Conservation (phyloP, 2,888 invertebrate species). For the Neuroscelio doddi region DNA sequence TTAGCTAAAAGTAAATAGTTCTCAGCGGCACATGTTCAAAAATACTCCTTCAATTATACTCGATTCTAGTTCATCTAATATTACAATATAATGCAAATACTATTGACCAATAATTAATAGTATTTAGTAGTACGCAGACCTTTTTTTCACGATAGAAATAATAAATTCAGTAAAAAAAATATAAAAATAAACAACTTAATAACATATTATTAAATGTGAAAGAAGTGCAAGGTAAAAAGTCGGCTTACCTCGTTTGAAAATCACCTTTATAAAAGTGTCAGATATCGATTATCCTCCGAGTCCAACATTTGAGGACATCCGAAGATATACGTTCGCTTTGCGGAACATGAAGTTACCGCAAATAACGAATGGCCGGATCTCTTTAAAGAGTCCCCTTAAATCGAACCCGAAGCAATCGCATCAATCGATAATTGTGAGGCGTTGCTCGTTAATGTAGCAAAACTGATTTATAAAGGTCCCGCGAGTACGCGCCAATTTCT, state of each 20-base stretch:
- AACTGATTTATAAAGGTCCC: slow-evolving; percentile 47
- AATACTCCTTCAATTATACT: too few species aligned
- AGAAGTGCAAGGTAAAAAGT: slow-evolving; percentile 8
- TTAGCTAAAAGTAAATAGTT: too few species aligned
- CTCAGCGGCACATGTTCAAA: too few species aligned
- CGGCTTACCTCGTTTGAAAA: slow-evolving; percentile 20
- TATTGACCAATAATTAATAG: too few species aligned
- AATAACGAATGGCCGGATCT: slow-evolving; percentile 36
- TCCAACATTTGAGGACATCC: slow-evolving; percentile 24
- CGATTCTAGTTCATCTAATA: too few species aligned
- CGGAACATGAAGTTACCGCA: slow-evolving; percentile 6
- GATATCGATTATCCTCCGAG: slow-evolving; percentile 23
- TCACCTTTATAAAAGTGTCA: slow-evolving; percentile 16
- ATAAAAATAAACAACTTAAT: too few species aligned
- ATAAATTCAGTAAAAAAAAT: too few species aligned
- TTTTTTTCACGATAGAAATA: too few species aligned
- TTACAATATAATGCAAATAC: too few species aligned
- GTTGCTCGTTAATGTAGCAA: slow-evolving; percentile 40
- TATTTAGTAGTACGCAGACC: too few species aligned
- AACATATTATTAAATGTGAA: too few species aligned
- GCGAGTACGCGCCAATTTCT: slow-evolving; percentile 41
- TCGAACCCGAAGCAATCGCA: slow-evolving; percentile 36
- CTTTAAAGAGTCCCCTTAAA: slow-evolving; percentile 38
- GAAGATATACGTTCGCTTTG: slow-evolving; percentile 34
- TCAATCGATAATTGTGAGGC: slow-evolving; percentile 46